phyloP scores from a whole-genome alignment of 2,113 vertebrate genomes.

The Xyliphius kryptos region DNA sequence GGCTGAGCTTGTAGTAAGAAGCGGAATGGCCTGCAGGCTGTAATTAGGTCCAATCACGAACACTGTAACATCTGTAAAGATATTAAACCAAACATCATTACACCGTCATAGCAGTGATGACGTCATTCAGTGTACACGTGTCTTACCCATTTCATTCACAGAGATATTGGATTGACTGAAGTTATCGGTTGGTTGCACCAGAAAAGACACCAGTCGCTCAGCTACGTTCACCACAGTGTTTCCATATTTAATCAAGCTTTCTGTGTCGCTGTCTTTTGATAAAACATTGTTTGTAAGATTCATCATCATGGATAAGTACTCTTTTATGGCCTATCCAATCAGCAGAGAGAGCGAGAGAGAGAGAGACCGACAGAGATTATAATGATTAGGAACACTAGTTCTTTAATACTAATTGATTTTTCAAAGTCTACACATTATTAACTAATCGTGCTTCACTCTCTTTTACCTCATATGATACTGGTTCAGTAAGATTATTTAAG shows the following conservation, averaged over 20 bases:
- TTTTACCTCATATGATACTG: background rate
- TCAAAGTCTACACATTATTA: too few species aligned
- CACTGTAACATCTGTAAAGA: background rate
- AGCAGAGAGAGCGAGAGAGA: background rate
- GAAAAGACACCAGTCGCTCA: conserved; percentile 7
- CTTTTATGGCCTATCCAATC: background rate
- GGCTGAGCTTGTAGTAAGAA: background rate
- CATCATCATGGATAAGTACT: background rate
- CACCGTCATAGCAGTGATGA: too few species aligned
- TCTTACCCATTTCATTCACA: background rate
- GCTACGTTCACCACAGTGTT: background rate
- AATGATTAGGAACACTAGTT: too few species aligned
- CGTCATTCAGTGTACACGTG: background rate
- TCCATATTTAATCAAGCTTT: background rate
- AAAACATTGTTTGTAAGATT: background rate
- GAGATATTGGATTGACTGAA: background rate
- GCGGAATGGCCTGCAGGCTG: background rate
- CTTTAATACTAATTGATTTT: too few species aligned
- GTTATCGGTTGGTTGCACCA: background rate
- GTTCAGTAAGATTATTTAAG: background rate
- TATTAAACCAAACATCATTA: too few species aligned
- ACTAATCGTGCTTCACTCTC: too few species aligned
- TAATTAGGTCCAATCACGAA: background rate
- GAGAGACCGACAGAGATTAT: too few species aligned
- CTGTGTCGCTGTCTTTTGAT: background rate